Evolutionary conservation across 2,888 invertebrate species (phyloP), one percentile per base, ranked within the genome.

Genomic region (Atethmia centrago): DNA sequence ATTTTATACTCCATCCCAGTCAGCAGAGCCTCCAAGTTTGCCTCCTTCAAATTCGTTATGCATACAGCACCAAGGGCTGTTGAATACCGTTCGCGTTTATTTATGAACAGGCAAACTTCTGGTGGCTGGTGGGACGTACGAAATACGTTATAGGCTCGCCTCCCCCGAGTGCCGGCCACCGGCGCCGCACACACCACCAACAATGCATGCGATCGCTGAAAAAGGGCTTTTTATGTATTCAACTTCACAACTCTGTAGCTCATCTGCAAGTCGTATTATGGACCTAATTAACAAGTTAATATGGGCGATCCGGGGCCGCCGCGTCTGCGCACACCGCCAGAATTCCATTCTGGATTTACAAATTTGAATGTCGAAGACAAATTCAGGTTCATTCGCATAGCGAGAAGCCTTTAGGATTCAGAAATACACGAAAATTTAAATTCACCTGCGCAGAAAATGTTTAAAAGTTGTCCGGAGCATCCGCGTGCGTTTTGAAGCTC

Each of bases 261-360:
- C 98, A 98, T 98, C 98, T 98, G 98, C 98, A 98, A 98, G 98
- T 98, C 98, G 97, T 98, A 98, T 98, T 98, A 97, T 98, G 97
- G 97, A 97, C 97, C 98, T 98, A 98, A 98, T 98, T 98, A 98
- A 98, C 98, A 98, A 98, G 98, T 98, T 98, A 98, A 98, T 98
- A 98, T 97, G 98, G 98, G 97, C 97, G 97, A 97, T 97, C 92
- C 85, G 97, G 97, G 97, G 97, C 91, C 88, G 90, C 92, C 96
- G 96, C 96, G 96, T 92, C 95, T 95, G 95, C 95, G 96, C 96
- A 93, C 92, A 92, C 92, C 84, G 87, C 86, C 80, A 79, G 79
- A 85, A 73, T 65, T 68, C 64, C 85, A 76, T 86, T 86, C 86
- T 82, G 83, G 78, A 88, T 88, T 88, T 88, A 82, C 77, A 87